Base-by-base conservation (phyloP, 2,113 vertebrate genomes). In the Proteles cristata region DNA sequence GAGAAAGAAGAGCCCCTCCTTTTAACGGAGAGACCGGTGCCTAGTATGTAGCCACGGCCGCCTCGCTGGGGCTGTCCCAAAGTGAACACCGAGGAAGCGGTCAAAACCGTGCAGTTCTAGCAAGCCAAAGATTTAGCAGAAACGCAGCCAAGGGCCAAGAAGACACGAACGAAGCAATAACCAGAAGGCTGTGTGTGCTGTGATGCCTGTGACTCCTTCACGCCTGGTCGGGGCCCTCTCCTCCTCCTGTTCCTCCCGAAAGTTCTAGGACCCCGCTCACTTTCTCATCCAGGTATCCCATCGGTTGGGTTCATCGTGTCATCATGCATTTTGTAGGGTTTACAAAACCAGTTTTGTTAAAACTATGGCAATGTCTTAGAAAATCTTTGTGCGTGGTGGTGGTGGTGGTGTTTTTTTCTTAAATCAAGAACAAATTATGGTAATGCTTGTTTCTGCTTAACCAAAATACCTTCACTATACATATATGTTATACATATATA, bases 51-150 rank as follows among this genome's bases (percentile, higher is more conserved):
- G 74, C 83, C 79, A 93, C 23, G 2, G 82, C 33, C 2, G 48
- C 81, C 82, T 89, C 87, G 11, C 31, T 1, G 73, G 76, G 97
- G 87, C 63, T 79, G 39, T 83, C 83, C 80, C 92, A 88, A 58
- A 65, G 31, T 39, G 15, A 33, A 81, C 1, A 21, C 88, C 31
- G 15, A 73, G 1, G 17, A 50, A 95, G 85, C 74, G 1, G 45
- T 95, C 94, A 69, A 58, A 61, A 16, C 89, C 88, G 9, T 5
- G 21, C 50, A 68, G 92, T 97, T 97, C 90, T 65, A 98, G 98
- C 96, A 98, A 97, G 98, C 99, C 99, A 99, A 99, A 99, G 99
- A 99, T 96, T 84, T 93, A 77, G 68, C 48, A 39, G 96, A 82
- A 94, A 97, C 69, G 91, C 88, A 93, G 93, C 97, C 97, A 88